Base-by-base conservation (phyloP, 2,113 vertebrate species). In the Baryphthengus martii region DNA sequence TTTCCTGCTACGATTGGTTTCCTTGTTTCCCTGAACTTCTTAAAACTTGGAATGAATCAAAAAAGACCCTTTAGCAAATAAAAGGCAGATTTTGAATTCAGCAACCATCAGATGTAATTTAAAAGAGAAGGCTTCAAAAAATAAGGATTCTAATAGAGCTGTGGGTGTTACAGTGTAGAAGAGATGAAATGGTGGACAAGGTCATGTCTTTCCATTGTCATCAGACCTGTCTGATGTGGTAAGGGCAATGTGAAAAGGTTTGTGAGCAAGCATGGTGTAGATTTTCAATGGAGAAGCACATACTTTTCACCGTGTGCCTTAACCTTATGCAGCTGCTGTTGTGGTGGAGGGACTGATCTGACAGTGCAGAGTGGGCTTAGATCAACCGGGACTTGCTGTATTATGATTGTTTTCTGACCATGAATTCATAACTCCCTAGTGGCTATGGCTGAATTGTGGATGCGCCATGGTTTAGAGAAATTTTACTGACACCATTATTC, bases 41-140 rank as follows among this genome's bases (percentile, higher is more conserved):
- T 85, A 92, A 96, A 97, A 91, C 66, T 92, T 71, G 55, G 68
- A 72, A 89, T 92, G 85, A 97, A 91, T 97, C 75, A 90, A 82
- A 95, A 88, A 95, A 74, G 59, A 88, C 62, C 66, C 82, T 52
- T 88, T 80, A 95, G 95, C 23, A 62, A 97, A 93, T 94, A 88
- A 95, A 93, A 96, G 42, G 61, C 73, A 92, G 26, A 9, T 86
- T 91, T 96, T 91, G 1, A 81, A 95, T 93, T 90, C 58, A 61
- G 11, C 76, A 88, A 83, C 31, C 33, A 90, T 53, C 26, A 95
- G 65, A 90, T 75, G 83, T 96, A 91, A 97, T 94, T 95, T 96
- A 82, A 94, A 97, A 92, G 62, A 75, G 67, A 96, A 95, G 17
- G 18, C 77, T 94, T 94, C 20, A n/a, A 94, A 88, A 96, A 96